Conservation (phyloP, 1,140 invertebrate species). For the Lepidurus arcticus region DNA sequence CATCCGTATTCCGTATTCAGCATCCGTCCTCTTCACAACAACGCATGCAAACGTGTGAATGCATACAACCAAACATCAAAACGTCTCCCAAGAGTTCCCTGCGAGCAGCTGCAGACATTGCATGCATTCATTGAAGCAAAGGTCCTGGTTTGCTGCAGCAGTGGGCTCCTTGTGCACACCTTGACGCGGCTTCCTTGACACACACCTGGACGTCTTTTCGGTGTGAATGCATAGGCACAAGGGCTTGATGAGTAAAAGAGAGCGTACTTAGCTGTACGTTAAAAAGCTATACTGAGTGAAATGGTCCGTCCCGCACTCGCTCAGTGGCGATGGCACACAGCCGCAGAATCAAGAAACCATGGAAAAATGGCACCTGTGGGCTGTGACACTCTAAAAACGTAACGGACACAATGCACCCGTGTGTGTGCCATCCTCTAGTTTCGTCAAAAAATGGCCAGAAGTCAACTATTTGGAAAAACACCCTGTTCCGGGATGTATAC, state of each 20-base stretch:
- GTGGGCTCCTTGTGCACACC: constrained; percentile 11
- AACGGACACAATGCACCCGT: too few species aligned
- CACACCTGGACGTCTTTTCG: constrained; percentile 18
- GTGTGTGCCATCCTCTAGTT: too few species aligned
- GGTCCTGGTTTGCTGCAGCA: constrained; percentile 6
- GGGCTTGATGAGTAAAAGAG: background rate
- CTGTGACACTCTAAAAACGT: background rate
- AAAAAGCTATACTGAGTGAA: constrained; percentile 6
- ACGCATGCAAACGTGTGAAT: background rate
- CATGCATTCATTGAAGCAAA: constrained; percentile 17
- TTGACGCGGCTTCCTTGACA: constrained; percentile 13
- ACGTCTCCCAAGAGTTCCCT: background rate
- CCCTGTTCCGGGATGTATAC: too few species aligned
- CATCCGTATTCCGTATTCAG: too few species aligned
- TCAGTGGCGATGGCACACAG: background rate
- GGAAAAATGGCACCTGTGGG: background rate
- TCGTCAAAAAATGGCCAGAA: too few species aligned
- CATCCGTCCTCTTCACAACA: too few species aligned
- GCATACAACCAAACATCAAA: background rate
- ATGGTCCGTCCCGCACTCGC: constrained; percentile 7
- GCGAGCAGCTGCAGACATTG: background rate
- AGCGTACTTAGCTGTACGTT: background rate
- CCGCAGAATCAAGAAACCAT: constrained; percentile 1
- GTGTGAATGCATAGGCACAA: constrained; percentile 13
- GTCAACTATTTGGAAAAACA: too few species aligned